phyloP scores from a whole-genome alignment of 1,140 invertebrate species.

The Apis mellifera region DNA sequence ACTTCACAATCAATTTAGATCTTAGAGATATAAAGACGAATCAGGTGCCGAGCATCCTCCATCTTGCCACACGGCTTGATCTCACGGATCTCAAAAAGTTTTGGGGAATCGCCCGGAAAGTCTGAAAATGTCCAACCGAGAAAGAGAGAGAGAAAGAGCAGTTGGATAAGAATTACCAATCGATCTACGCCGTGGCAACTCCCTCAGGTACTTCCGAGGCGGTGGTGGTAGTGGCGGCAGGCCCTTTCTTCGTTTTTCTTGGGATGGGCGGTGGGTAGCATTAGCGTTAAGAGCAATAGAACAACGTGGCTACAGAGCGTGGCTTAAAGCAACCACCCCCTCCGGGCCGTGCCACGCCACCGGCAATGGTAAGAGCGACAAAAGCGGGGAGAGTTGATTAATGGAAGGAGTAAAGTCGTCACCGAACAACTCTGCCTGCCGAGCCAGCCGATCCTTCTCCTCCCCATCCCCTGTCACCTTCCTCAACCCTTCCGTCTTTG shows the following conservation, averaged over 20 bases:
- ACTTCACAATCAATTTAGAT: neutral
- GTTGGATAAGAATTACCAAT: slow-evolving; percentile 60
- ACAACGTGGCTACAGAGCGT: slow-evolving; percentile 74
- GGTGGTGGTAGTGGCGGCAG: too few relatives aligned
- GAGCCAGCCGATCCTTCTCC: slow-evolving; percentile 51
- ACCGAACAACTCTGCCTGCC: slow-evolving; percentile 64
- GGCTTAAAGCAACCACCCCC: slow-evolving; percentile 62
- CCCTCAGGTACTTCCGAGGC: slow-evolving; percentile 39
- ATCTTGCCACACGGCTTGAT: neutral
- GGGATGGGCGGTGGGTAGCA: slow-evolving; percentile 62
- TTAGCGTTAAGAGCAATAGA: slow-evolving; percentile 76
- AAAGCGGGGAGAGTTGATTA: slow-evolving; percentile 76
- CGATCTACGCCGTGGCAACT: slow-evolving; percentile 58
- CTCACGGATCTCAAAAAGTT: slow-evolving; percentile 14
- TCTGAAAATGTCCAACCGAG: slow-evolving; percentile 35
- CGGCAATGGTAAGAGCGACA: slow-evolving; percentile 63
- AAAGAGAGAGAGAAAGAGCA: neutral
- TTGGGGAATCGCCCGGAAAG: neutral
- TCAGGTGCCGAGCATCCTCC: neutral
- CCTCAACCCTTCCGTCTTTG: slow-evolving; percentile 30
- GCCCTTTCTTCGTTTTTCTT: slow-evolving; percentile 57
- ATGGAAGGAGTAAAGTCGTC: slow-evolving; percentile 76
- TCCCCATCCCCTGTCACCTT: slow-evolving; percentile 26
- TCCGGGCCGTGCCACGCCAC: slow-evolving; percentile 24
- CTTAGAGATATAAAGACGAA: neutral